phyloP scores from a whole-genome alignment of 1,140 invertebrate genomes.

The Grapholita molesta region DNA sequence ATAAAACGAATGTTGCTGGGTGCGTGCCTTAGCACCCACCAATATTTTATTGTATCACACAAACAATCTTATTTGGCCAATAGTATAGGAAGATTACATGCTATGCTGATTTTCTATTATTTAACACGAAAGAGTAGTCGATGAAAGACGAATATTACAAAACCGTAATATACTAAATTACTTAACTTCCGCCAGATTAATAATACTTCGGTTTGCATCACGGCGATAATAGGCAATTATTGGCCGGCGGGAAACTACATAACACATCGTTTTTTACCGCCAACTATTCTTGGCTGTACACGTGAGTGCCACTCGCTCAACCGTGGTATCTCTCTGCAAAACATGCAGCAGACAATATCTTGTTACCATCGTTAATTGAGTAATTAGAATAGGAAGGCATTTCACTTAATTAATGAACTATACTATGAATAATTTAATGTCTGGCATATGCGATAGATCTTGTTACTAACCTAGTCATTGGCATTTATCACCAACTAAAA shows the following conservation, averaged over 20 bases:
- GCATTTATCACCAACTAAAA: not conserved
- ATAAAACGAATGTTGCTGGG: not conserved
- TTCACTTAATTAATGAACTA: not conserved
- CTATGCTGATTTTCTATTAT: too few relatives aligned
- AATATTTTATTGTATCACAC: not conserved
- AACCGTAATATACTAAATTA: conserved; percentile 25
- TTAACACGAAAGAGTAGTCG: not conserved
- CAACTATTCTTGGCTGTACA: not conserved
- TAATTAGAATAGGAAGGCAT: conserved; percentile 35
- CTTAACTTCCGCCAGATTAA: not conserved
- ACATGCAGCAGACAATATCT: conserved; percentile 10
- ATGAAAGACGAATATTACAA: conserved; percentile 30
- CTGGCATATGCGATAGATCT: not conserved
- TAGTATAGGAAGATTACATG: too few relatives aligned
- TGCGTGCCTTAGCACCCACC: too few relatives aligned
- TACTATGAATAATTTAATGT: not conserved
- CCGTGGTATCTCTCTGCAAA: not conserved
- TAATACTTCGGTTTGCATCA: not conserved
- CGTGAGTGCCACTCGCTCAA: conserved; percentile 4
- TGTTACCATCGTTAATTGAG: conserved; percentile 43
- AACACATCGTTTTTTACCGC: not conserved
- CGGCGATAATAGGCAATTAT: conserved; percentile 8
- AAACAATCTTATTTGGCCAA: too few relatives aligned
- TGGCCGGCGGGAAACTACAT: conserved; percentile 4
- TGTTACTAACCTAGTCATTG: not conserved